Base-by-base conservation (phyloP, 2,797 vertebrate genomes). In the Ibycter americanus region DNA sequence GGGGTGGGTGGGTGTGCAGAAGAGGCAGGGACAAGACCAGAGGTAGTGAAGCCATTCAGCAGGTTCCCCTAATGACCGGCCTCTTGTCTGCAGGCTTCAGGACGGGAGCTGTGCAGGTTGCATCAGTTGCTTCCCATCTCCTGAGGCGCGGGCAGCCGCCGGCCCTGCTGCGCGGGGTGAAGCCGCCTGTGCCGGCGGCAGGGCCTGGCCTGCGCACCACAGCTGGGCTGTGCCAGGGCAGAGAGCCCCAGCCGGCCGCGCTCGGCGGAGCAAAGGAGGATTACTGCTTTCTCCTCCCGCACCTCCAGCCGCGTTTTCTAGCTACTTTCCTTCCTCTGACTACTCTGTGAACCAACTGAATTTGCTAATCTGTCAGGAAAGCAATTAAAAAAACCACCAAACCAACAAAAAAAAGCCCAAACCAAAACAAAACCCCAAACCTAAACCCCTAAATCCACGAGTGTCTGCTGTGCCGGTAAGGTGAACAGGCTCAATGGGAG, bases 181-280 rank as follows among this genome's bases (percentile, higher is more conserved):
- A 83, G 93, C 77, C 90, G 86, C 87, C 72, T 55, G n/a, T 63
- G 44, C 71, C 63, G 70, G 81, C 49, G 66, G n/a, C 47, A 23
- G 56, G 34, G 44, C 54, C 62, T 68, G 4, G 27, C 34, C 38
- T 21, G 42, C 61, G 31, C 18, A 11, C 58, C 25, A 32, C 8
- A 70, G 89, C 81, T 90, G 67, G 72, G 51, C 59, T 44, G 6
- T 78, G 73, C 73, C 80, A 8, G 49, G 8, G 56, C 26, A 31
- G 71, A 71, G 52, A 61, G 54, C 44, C 63, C 92, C 83, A 83
- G 83, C 93, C 89, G 89, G 85, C 89, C 83, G 56, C 91, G 93
- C 87, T 52, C 89, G 89, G 78, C 47, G 87, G 63, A 79, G 68
- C 68, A 21, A 70, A 66, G 73, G 52, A 38, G 20, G 86, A 71